Percentiles rank a stretch among this genome's conserved stretches.
Evolutionary conservation across 1,140 invertebrate genomes (phyloP).

Genomic region (Arion vulgaris): DNA sequence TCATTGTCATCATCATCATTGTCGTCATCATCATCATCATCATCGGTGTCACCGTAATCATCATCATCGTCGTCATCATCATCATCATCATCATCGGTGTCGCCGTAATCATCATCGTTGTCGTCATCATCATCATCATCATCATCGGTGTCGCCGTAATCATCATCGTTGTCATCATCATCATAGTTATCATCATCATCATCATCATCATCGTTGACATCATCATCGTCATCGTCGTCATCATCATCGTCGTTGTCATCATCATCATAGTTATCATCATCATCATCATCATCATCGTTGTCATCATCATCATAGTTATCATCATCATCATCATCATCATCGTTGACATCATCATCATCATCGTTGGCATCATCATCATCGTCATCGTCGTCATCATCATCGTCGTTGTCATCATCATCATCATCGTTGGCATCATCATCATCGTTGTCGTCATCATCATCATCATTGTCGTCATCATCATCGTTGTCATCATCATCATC

Average conservation of each 20-base stretch:
- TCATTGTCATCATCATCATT: constrained; percentile 11
- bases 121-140: background rate
- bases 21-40: constrained; percentile 2
- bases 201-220: too few relatives aligned
- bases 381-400: constrained; percentile 1
- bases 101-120: too few relatives aligned
- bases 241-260: constrained; percentile 8
- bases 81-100: too few relatives aligned
- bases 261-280: constrained; percentile 12
- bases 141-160: too few relatives aligned
- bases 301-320: constrained; percentile 6
- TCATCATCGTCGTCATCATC: too few relatives aligned
- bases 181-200: too few relatives aligned
- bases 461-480: constrained; percentile 3
- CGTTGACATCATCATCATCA: too few relatives aligned
- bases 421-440: too few relatives aligned
- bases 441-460: constrained; percentile 7
- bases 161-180: constrained; percentile 1
- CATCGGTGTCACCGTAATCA: background rate
- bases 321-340: constrained; percentile 21
- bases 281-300: background rate
- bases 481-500: constrained; percentile 9
- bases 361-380: too few relatives aligned
- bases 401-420: too few relatives aligned
- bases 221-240: constrained; percentile 8